Base-by-base conservation (phyloP, 1,140 invertebrate species). In the Trachymyrmex septentrionalis region DNA sequence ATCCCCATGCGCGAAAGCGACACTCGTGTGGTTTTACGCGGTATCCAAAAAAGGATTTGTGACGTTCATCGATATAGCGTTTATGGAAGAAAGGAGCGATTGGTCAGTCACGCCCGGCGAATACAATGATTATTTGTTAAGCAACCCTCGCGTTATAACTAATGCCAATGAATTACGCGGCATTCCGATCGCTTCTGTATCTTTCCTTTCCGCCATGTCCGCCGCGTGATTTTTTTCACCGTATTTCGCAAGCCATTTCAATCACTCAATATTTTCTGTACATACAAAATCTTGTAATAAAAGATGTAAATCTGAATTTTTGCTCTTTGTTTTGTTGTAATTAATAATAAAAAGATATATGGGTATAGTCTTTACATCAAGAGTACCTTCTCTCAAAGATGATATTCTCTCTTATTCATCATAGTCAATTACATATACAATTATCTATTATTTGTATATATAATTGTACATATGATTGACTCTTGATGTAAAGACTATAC, bases 41-140 rank as follows among this genome's bases (percentile, higher is more conserved):
- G 71, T 50, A 21, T 9, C 93, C 92, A 93, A 94, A 94, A 94
- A 94, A 92, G 93, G 93, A 77, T 67, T 87, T 90, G 90, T 94
- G 93, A 93, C 93, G 93, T 81, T 92, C 92, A 90, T 84, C 84
- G 81, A 87, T 85, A 87, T 85, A 90, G 69, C 87, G 69, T 92
- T 94, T 93, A 93, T 92, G 93, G 89, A 86, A 27, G 48, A 55
- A 30, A 61, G 24, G 24, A 93, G 88, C 92, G 88, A 90, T 86
- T 91, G 84, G 87, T 87, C 87, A 91, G 89, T 92, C 87, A 88
- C 67, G 88, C 88, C 88, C 82, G 78, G 69, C 91, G 84, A 86
- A 90, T 82, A 93, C 88, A 89, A 85, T 88, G 89, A 92, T 92
- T 81, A 89, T 93, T 93, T 93, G 91, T 93, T 93, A 92, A 92